Conservation (phyloP, 2,797 vertebrate genomes). For the Neosilurus mollespiculum region DNA sequence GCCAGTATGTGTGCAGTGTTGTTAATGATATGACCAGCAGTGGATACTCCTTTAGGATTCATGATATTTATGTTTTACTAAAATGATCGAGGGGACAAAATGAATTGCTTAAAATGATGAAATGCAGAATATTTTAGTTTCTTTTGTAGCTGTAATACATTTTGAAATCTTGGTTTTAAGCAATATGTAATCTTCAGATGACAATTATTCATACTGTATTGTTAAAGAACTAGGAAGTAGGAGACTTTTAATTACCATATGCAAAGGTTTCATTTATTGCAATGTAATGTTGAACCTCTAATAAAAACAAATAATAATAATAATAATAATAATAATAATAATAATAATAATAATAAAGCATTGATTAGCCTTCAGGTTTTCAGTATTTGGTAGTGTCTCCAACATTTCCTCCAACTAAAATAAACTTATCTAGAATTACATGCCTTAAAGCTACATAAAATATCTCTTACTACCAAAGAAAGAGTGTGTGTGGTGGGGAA, state of each 20-base stretch:
- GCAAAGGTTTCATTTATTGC: background rate
- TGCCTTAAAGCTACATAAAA: background rate
- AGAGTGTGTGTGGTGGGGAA: background rate
- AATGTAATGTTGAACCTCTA: background rate
- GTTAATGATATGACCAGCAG: background rate
- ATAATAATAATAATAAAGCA: background rate
- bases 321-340: too few relatives aligned
- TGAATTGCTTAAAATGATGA: background rate
- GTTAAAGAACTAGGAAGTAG: too few relatives aligned
- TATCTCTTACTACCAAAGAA: background rate
- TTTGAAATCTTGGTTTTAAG: background rate
- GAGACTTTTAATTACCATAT: background rate
- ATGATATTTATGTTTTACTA: background rate
- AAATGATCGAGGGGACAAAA: background rate
- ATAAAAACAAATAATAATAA: too few relatives aligned
- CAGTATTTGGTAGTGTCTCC: background rate
- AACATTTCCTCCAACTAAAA: background rate
- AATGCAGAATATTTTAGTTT: background rate
- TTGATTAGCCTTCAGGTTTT: background rate
- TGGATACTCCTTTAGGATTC: background rate
- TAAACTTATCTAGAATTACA: background rate
- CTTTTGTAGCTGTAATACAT: background rate
- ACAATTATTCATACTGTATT: background rate
- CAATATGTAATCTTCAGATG: background rate
- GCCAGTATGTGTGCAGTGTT: conserved; percentile 4